These are phyloP conservation scores for Hylaea fasciaria DNA, from an alignment of 2,888 invertebrate species.

Conservation along the genomic window DNA sequence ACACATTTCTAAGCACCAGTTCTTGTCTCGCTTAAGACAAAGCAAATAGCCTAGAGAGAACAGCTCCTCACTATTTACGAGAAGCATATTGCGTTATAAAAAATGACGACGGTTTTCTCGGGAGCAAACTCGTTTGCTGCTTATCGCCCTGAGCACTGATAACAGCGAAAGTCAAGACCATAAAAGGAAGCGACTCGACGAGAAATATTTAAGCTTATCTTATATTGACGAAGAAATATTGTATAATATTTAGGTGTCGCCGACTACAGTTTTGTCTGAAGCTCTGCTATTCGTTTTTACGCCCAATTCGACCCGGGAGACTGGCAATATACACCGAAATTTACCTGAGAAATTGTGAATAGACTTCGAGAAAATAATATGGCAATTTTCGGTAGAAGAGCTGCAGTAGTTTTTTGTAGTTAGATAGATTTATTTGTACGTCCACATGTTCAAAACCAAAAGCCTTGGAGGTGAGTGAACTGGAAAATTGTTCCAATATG, in stretches of 20 bases:
- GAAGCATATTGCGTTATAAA: conserved; percentile 73
- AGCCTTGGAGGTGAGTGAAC: no score
- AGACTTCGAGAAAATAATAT: neutral
- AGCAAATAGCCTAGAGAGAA: conserved; percentile 58
- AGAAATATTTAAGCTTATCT: conserved; percentile 68
- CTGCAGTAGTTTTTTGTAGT: neutral
- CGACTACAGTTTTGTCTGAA: conserved; percentile 56
- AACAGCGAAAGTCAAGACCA: conserved; percentile 52
- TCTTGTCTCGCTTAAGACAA: conserved; percentile 52
- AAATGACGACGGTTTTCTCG: conserved; percentile 70
- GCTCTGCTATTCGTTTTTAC: conserved; percentile 39
- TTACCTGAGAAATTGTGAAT: conserved; percentile 15
- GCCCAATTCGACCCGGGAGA: conserved; percentile 37
- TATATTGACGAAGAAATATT: conserved; percentile 64
- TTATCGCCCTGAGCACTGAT: conserved; percentile 67
- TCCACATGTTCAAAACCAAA: neutral
- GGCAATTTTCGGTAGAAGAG: neutral
- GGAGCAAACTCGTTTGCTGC: conserved; percentile 66
- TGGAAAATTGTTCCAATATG: no score
- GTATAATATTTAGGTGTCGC: conserved; percentile 55
- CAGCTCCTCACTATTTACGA: conserved; percentile 64
- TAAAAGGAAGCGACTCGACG: conserved; percentile 66
- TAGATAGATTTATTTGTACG: neutral
- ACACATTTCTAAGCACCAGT: conserved; percentile 47
- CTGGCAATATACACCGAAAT: conserved; percentile 25